Percentiles rank a stretch among this genome's conserved stretches.
Conservation (phyloP, 2,113 vertebrate species). For the Nyctereutes procyonoides region DNA sequence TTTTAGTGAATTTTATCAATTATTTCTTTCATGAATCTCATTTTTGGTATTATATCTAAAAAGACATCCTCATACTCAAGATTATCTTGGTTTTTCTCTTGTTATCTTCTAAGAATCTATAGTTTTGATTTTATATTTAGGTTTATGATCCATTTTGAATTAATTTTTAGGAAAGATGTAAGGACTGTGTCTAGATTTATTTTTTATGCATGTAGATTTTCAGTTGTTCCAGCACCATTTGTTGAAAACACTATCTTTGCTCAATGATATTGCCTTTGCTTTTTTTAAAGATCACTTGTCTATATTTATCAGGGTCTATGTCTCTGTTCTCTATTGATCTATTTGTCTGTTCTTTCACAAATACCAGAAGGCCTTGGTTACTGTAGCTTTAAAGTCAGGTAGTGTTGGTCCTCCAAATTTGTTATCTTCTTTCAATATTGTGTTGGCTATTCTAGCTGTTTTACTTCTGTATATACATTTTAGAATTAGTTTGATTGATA, state of each 20-base stretch:
- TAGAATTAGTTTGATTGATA: background rate
- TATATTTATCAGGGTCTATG: background rate
- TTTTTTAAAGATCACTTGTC: background rate
- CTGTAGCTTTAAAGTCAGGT: background rate
- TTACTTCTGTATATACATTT: background rate
- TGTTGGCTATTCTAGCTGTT: background rate
- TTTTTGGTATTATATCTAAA: background rate
- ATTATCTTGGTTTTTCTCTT: background rate
- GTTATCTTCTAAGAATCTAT: background rate
- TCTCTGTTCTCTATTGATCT: background rate
- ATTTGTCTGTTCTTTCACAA: background rate
- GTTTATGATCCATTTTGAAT: background rate
- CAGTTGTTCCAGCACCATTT: background rate
- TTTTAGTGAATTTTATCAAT: background rate
- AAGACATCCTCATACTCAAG: background rate
- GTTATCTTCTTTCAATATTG: background rate
- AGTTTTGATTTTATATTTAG: background rate
- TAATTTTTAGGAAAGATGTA: background rate
- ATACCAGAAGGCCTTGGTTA: background rate
- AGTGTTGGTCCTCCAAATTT: background rate
- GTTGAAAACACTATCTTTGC: background rate
- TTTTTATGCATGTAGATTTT: background rate
- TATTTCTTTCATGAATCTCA: background rate
- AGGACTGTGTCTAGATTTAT: background rate
- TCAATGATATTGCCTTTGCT: background rate